Evolutionary conservation across 2,888 invertebrate species (phyloP).

Genomic region (Cataglyphis albicans): DNA sequence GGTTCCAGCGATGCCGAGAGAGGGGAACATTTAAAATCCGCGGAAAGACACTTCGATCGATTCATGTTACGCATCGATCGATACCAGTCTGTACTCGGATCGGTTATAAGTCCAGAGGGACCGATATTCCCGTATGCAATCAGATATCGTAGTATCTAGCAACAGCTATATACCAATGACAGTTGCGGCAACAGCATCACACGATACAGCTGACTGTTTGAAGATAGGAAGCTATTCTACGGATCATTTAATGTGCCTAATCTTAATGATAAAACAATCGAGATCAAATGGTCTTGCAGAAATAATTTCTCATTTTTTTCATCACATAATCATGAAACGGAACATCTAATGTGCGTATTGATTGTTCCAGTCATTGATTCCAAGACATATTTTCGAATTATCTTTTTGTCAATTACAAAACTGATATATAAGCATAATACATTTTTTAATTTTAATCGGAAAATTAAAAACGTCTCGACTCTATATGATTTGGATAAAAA

Average conservation of each 20-base stretch:
- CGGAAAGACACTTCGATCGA: slow-evolving; percentile 19
- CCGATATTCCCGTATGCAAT: slow-evolving; percentile 74
- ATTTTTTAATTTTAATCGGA: background rate
- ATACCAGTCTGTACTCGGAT: slow-evolving; percentile 58
- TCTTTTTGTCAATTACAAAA: background rate
- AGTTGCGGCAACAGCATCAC: slow-evolving; percentile 53
- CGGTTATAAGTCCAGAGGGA: slow-evolving; percentile 57
- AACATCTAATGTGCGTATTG: background rate
- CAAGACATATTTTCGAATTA: background rate
- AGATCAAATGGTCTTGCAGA: slow-evolving; percentile 43
- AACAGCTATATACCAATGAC: slow-evolving; percentile 61
- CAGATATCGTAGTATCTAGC: slow-evolving; percentile 70
- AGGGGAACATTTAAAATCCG: slow-evolving; percentile 29
- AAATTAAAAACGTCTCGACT: background rate
- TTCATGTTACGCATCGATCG: slow-evolving; percentile 49
- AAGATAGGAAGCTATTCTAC: slow-evolving; percentile 43
- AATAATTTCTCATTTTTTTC: slow-evolving; percentile 23
- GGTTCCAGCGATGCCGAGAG: slow-evolving; percentile 4
- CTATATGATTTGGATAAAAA: background rate
- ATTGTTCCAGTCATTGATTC: background rate
- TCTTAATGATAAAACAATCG: slow-evolving; percentile 58
- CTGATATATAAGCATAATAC: background rate
- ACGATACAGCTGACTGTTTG: slow-evolving; percentile 64
- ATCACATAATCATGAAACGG: background rate
- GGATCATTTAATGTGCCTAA: slow-evolving; percentile 38